phyloP scores from a whole-genome alignment of 30 jellyfish, hydroid and myxozoan genomes.

The Clytia hemisphaerica region DNA sequence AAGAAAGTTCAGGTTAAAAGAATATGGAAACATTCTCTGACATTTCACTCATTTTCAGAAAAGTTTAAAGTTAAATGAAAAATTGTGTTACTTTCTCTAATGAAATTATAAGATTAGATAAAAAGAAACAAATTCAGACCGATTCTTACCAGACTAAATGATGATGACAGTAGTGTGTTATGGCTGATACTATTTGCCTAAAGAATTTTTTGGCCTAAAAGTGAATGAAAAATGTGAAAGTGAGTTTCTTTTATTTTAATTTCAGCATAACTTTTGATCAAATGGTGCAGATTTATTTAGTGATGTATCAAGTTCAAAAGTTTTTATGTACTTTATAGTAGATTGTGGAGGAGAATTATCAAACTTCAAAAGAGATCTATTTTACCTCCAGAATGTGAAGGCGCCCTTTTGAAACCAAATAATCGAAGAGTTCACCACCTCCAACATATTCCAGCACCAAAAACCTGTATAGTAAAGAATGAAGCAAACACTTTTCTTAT shows the following conservation, averaged over 20 bases:
- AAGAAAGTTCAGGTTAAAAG: no score
- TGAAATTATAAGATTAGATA: no score
- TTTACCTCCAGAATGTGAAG: slow-evolving; percentile 63
- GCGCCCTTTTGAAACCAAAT: slow-evolving; percentile 72
- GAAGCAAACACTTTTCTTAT: no score
- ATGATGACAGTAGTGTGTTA: slow-evolving; percentile 80
- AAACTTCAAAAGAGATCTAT: neutral
- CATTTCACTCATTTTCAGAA: no score
- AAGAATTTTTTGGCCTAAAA: slow-evolving; percentile 76
- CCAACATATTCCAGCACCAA: slow-evolving; percentile 90
- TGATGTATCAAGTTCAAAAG: neutral
- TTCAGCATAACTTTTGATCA: no score
- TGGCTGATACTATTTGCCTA: slow-evolving; percentile 90
- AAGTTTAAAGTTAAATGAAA: no score
- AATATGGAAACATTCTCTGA: no score
- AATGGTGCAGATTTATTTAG: neutral
- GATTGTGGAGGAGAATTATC: neutral
- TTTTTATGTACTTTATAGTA: neutral
- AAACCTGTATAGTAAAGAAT: slow-evolving; percentile 29
- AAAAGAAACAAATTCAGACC: no score
- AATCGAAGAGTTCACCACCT: slow-evolving; percentile 95
- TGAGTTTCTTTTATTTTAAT: neutral
- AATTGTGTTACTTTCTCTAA: no score
- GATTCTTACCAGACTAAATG: slow-evolving; percentile 81
- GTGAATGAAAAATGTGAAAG: neutral